These are phyloP conservation scores for Amblyopsis rosae DNA, from an alignment of 2,113 vertebrate species.

Conservation along the genomic window DNA sequence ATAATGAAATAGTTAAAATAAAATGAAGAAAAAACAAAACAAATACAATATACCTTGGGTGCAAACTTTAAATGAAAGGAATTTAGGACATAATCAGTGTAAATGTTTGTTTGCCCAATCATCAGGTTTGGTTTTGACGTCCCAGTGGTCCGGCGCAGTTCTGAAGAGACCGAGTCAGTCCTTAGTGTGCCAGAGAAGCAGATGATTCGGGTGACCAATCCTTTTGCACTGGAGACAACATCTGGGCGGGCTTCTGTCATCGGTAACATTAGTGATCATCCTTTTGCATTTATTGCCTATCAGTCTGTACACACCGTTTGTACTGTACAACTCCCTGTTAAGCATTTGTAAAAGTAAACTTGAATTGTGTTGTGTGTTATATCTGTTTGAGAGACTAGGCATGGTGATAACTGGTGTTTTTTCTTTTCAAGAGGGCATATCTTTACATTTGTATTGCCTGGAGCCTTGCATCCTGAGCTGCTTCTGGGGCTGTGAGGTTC, in stretches of 20 bases:
- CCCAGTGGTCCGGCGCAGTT: constrained; percentile 90
- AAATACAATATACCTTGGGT: too few relatives aligned
- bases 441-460: constrained; percentile 81
- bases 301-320: background rate
- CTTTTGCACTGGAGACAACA: constrained; percentile 84
- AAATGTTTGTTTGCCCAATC: background rate
- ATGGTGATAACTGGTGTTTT: background rate
- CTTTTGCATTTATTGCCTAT: background rate
- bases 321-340: background rate
- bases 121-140: constrained; percentile 92
- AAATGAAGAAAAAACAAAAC: too few relatives aligned
- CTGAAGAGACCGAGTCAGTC: constrained; percentile 82
- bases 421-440: constrained; percentile 77
- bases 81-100: too few relatives aligned
- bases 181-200: constrained; percentile 81
- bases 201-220: constrained; percentile 95
- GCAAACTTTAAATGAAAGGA: too few relatives aligned
- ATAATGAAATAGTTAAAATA: too few relatives aligned
- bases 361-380: too few relatives aligned
- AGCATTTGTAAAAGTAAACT: background rate
- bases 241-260: constrained; percentile 77
- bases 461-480: constrained; percentile 87
- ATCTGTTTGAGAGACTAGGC: too few relatives aligned
- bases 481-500: constrained; percentile 91
- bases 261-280: constrained; percentile 64